phyloP scores from a whole-genome alignment of 2,797 vertebrate species.

The Danio jaintianensis region DNA sequence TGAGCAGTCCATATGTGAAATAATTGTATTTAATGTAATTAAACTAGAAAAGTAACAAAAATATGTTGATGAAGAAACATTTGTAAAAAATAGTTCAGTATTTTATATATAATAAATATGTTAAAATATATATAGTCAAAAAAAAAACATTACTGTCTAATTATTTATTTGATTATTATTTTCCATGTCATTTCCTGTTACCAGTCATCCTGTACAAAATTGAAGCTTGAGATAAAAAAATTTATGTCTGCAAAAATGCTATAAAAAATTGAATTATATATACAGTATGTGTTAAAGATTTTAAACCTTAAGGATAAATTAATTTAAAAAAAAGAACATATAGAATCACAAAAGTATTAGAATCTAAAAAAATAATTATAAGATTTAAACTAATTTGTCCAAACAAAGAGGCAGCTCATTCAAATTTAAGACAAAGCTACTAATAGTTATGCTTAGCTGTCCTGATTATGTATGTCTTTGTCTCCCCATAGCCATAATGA shows the following conservation, averaged over 20 bases:
- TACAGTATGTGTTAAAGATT: too few species aligned
- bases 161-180: too few species aligned
- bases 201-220: too few species aligned
- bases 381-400: background rate
- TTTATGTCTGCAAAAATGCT: too few species aligned
- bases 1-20: background rate
- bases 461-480: slow-evolving; percentile 5
- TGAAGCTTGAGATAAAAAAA: too few species aligned
- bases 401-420: background rate
- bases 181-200: too few species aligned
- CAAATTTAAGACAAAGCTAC: background rate
- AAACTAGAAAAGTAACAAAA: background rate
- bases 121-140: too few species aligned
- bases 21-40: background rate
- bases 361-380: background rate
- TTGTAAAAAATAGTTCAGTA: too few species aligned
- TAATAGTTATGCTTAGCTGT: background rate
- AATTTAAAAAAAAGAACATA: background rate
- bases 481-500: slow-evolving; percentile 88
- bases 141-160: too few species aligned
- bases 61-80: too few species aligned
- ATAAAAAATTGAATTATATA: too few species aligned
- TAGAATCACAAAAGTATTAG: background rate
- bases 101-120: too few species aligned
- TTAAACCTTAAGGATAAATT: background rate